Evolutionary conservation across 1,140 invertebrate species (phyloP), one percentile per base, ranked within the genome.

Genomic region (Reticulitermes speratus): DNA sequence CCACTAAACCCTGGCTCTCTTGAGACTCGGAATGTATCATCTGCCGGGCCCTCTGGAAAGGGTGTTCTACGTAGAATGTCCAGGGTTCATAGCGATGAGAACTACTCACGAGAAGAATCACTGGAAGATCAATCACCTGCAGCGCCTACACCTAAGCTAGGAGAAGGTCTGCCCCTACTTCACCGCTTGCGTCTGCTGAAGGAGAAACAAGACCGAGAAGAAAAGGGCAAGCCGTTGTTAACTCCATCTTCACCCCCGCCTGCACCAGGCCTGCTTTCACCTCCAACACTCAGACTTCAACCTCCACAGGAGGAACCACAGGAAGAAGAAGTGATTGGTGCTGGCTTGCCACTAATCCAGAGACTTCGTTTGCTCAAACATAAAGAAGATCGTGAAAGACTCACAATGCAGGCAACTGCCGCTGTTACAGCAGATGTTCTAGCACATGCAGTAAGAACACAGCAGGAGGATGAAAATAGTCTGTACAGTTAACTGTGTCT

Each of bases 101-200:
- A 75, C 65, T 75, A 75, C 65, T 75, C 65, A 25, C 65, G 65
- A 89, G 92, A 93, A 88, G 90, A 93, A 89, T 84, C 90, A 89
- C 86, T 93, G 91, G 88, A 93, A 91, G 88, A 93, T 91, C 87
- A 89, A 89, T 55, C 88, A 38, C 86, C 86, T 19, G 82, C 84
- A n/a, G 85, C 90, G 92, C 92, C 90, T 90, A 92, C 86, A 85
- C 90, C 25, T 90, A 91, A 82, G 89, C 92, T 97, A 52, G 96
- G 96, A 12, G 95, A 96, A 0, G 96, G 96, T 0, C 90, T 97
- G n/a, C 96, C 96, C 0, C 90, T 98, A 9, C 91, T 98, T 2
- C 93, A 96, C 30, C 91, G 96, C 84, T 90, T 97, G 14, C 95
- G 96, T 88, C 90, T 97, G 16, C 91, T 97, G 0, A 97, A 97